Base-by-base conservation (phyloP, 2,113 vertebrate genomes). In the Corythoichthys intestinalis region DNA sequence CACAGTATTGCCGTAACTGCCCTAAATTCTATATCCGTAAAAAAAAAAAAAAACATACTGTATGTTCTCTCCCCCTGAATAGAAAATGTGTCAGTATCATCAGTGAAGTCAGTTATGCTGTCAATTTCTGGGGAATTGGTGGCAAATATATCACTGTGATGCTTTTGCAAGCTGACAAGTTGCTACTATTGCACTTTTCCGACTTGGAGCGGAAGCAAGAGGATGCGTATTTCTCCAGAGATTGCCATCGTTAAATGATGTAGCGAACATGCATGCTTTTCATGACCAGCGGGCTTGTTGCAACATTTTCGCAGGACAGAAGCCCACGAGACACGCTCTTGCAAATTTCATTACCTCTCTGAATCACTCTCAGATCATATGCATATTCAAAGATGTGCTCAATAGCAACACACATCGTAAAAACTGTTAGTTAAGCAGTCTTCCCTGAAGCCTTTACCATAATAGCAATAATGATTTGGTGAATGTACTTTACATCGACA, bases 311-410 rank as follows among this genome's bases (percentile, higher is more conserved):
- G 66, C 80, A 79, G 78, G 83, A 74, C 61, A 7, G 73, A 74
- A 69, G 82, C 71, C 82, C 77, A 48, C 54, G 73, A 79, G 78
- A 81, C 75, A 53, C n/a, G 62, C 72, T 69, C 73, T 83, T 74
- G 70, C 75, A 80, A 83, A 84, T 78, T 78, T 85, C 78, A 85
- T 87, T 81, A 84, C 76, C 85, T 83, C 34, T 63, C 84, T 79
- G 84, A 83, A 82, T 84, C 75, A 75, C 69, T 82, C 74, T 62
- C 38, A 74, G 77, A 75, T 84, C 69, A 74, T 72, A 79, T 69
- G 74, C 70, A 79, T 82, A 84, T 79, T 86, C 79, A 81, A 78
- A 84, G 81, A 80, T 84, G 65, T 76, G 75, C 71, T 83, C 72
- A 67, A 52, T 56, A 61, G 66, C 67, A 74, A 46, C 74, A 66